Evolutionary conservation across 2,888 invertebrate genomes (phyloP), one percentile per base, ranked within the genome.

Genomic region (Acrobasis consociella): DNA sequence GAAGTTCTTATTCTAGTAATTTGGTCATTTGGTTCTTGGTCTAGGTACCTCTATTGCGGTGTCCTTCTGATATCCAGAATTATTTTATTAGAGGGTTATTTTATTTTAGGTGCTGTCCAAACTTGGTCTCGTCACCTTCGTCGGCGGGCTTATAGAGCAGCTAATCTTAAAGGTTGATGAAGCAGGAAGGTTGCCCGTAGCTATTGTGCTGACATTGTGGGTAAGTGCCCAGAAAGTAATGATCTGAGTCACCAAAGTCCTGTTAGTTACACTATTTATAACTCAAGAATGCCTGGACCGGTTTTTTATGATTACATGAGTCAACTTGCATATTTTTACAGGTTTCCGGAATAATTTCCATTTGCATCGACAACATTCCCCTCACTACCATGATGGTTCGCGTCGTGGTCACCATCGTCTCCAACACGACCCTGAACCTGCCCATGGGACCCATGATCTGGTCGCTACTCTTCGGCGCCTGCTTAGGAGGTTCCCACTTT

Each of bases 301-400:
- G n/a, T n/a, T n/a, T n/a, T n/a, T n/a, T n/a, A n/a, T n/a, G n/a
- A n/a, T n/a, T n/a, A n/a, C n/a, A n/a, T n/a, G n/a, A n/a, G n/a
- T n/a, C n/a, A n/a, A n/a, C n/a, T n/a, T n/a, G n/a, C n/a, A n/a
- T n/a, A n/a, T 31, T 55, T 93, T 55, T 64, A 0, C 94, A 96
- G 97, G 95, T 97, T 1, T 97, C 98, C 0, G 97, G 97, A 0
- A 69, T 97, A 9, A 96, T 96, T 0, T 98, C 97, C 13, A 97
- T 97, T 0, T 97, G 98, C 80, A 97, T 98, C 1, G 98, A 98
- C 87, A 98, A 98, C 85, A 97, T 98, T 61, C 98, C 98, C 0
- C 93, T 98, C 64, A 97, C 98, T 0, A 97, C 98, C 0, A 97
- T 98, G 95, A 98, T 98, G 98, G 94, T 98, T 0, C 93, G 96